Base-by-base conservation (phyloP, 1,140 invertebrate species). In the Brachystomella parvula region DNA sequence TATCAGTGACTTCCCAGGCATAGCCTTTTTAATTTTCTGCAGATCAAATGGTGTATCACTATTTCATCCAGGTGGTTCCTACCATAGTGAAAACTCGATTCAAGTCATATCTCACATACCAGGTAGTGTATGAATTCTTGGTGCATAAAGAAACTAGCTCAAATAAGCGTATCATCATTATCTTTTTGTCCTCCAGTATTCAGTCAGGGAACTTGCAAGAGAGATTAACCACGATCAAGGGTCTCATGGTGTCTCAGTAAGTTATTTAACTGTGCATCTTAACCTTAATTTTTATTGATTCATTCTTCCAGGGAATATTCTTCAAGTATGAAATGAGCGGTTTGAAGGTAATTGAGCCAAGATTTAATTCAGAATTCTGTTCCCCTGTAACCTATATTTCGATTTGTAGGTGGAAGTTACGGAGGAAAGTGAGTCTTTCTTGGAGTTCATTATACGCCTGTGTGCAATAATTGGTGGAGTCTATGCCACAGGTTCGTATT, bases 41-140 rank as follows among this genome's bases (percentile, higher is more conserved):
- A 85, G 89, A 85, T 80, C 85, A 84, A 77, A 87, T 90, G 79
- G 77, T 90, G 24, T 95, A 87, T 78, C 92, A 96, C 75, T 98
- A 98, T 80, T 96, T 95, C 75, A 83, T 98, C 47, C 89, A 96
- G 82, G 87, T 96, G n/a, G 92, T 98, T 21, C 91, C 92, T 30
- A 96, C 94, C 15, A 88, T 92, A 76, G 88, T 97, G 9, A 82
- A 89, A 68, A 90, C 89, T 2, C 61, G 73, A 68, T 67, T 72
- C 72, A 30, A 72, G 76, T 70, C 71, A 77, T 87, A 47, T 82
- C 79, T 35, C 76, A 92, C 93, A 12, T 96, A 88, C 76, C 93
- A n/a, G n/a, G n/a, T n/a, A n/a, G n/a, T n/a, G n/a, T n/a, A n/a
- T n/a, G n/a, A n/a, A n/a, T n/a, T n/a, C n/a, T n/a, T n/a, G n/a